phyloP scores from a whole-genome alignment of 2,113 vertebrate genomes.

The Spheniscus mendiculus region DNA sequence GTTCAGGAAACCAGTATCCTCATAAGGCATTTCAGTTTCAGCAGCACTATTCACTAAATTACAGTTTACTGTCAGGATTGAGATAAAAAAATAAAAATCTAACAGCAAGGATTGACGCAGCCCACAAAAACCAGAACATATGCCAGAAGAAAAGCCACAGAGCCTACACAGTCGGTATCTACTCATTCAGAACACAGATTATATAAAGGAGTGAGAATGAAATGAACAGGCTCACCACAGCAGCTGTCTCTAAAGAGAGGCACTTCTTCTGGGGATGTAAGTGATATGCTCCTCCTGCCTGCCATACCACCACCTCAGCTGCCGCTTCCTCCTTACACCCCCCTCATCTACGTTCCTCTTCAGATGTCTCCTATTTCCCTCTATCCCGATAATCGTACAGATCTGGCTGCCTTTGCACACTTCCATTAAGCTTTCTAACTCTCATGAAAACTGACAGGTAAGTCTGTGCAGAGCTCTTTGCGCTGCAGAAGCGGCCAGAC shows the following conservation, averaged over 20 bases:
- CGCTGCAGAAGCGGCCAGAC: neutral
- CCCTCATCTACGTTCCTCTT: neutral
- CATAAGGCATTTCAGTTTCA: neutral
- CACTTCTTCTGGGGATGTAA: neutral
- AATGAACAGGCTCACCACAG: neutral
- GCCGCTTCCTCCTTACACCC: neutral
- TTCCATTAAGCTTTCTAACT: neutral
- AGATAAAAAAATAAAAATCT: neutral
- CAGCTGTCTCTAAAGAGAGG: neutral
- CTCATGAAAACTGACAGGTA: neutral
- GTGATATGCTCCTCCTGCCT: neutral
- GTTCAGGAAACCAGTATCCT: neutral
- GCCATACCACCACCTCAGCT: neutral
- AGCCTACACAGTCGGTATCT: neutral
- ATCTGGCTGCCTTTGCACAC: neutral
- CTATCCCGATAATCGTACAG: neutral
- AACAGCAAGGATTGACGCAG: neutral
- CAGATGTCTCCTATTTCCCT: neutral
- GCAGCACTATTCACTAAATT: neutral
- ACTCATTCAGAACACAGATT: conserved; percentile 12
- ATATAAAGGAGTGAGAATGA: neutral
- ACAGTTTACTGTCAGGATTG: neutral
- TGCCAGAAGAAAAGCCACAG: neutral
- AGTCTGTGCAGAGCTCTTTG: neutral
- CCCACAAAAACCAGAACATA: conserved; percentile 4